Evolutionary conservation across 2,113 vertebrate species (phyloP).

Genomic region (Boulengeromyrus knoepffleri): DNA sequence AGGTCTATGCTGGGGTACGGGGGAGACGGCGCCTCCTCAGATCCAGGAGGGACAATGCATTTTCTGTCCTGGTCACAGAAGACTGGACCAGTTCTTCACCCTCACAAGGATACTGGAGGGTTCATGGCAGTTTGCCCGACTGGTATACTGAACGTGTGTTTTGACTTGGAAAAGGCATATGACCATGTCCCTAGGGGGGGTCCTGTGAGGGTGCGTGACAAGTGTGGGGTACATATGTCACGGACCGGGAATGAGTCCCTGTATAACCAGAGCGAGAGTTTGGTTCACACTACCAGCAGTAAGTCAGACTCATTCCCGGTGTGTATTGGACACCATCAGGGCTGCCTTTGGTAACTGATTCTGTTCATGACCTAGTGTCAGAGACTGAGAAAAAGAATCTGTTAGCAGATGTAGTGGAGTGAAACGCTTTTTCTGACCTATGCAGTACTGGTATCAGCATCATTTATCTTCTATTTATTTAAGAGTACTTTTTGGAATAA

Average conservation of each 20-base stretch:
- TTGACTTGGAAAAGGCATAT: conserved; percentile 11
- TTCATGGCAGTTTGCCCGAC: not conserved
- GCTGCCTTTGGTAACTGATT: not conserved
- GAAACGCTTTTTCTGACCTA: not conserved
- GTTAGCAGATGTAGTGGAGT: not conserved
- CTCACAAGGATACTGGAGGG: not conserved
- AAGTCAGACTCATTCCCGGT: not conserved
- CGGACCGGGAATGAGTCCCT: not conserved
- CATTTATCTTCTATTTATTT: not conserved
- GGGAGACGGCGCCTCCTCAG: not conserved
- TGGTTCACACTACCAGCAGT: not conserved
- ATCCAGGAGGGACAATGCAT: not conserved
- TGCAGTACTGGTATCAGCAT: not conserved
- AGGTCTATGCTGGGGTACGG: not conserved
- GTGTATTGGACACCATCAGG: not conserved
- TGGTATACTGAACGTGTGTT: not conserved
- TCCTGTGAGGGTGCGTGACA: not conserved
- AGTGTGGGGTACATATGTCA: not conserved
- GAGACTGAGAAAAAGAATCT: not conserved
- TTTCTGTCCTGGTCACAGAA: not conserved
- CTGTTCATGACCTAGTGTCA: not conserved
- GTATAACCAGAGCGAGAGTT: not conserved
- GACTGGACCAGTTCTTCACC: not conserved
- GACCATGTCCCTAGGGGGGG: not conserved
- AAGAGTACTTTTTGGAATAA: not conserved